Evolutionary conservation across 2,113 vertebrate genomes (phyloP), one percentile per base, ranked within the genome.

Genomic region (Kobus ellipsiprymnus): DNA sequence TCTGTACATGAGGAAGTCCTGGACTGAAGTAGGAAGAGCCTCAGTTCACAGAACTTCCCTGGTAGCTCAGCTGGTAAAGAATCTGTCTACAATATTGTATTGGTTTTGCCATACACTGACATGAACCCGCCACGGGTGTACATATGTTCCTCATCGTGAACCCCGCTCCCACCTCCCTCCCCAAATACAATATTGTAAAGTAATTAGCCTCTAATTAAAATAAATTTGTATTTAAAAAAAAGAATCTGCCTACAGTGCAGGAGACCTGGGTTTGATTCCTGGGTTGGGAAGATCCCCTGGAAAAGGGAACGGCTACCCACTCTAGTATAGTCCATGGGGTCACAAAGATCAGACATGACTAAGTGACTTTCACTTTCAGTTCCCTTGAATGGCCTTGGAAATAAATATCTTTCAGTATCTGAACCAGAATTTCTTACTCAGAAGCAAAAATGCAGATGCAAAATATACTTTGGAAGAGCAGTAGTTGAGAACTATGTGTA

Each of bases 351-450:
- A 36, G n/a, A 74, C 19, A 40, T 74, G 67, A 40, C 67, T 40
- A 71, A 71, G n/a, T 71, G 67, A 40, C 67, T 74, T 74, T 74
- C n/a, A 40, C 19, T 74, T 13, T 40, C 10, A 6, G 2, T 74
- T 40, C n/a, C 67, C 12, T 55, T 86, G 15, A 54, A 64, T 87
- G 40, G 62, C 27, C 8, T n/a, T 91, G 21, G 19, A 11, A 55
- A 87, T 44, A 92, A 81, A 80, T 81, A 1, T 17, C 7, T 91
- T 92, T 87, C 89, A 52, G 83, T 44, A 23, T 62, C 59, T 80
- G 36, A 91, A 48, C 25, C 1, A 54, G 85, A 48, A 78, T 87
- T 60, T 92, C 4, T 86, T 60, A 86, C 5, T 55, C 7, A 74
- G 36, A 71, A 77, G 27, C 10, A 84, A 92, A 92, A 92, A 67